phyloP scores from a whole-genome alignment of 2,888 invertebrate species.

The Rapana venosa region DNA sequence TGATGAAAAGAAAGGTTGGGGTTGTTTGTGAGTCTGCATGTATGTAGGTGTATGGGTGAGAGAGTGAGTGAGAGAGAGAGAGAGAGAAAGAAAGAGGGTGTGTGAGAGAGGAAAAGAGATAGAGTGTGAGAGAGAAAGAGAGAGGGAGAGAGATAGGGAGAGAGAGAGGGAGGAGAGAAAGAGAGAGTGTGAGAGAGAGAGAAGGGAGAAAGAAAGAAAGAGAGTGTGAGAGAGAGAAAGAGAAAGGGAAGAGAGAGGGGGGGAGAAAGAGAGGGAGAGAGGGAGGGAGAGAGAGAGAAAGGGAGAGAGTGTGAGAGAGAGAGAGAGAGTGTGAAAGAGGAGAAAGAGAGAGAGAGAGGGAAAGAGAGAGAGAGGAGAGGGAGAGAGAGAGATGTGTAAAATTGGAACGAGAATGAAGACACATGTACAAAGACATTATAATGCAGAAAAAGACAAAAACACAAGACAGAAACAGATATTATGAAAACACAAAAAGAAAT shows the following conservation, averaged over 20 bases:
- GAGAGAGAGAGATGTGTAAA: no score
- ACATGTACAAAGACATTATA: no score
- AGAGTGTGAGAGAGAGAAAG: background rate
- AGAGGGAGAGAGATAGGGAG: background rate
- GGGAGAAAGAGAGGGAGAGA: background rate
- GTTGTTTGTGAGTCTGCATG: background rate
- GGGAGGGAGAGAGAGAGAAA: background rate
- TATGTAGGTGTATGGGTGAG: background rate
- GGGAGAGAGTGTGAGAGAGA: no score
- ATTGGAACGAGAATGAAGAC: no score
- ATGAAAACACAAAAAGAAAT: no score
- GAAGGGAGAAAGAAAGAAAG: background rate
- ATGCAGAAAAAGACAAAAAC: no score
- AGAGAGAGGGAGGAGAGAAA: background rate
- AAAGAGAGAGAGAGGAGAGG: no score
- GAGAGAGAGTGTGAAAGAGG: no score
- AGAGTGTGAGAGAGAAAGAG: background rate
- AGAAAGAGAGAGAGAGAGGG: no score
- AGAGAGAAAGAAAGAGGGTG: background rate
- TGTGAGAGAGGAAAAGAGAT: background rate
- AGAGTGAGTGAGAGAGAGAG: background rate
- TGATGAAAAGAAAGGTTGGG: background rate
- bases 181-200: background rate
- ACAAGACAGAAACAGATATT: no score
- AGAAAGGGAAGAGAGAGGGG: background rate